phyloP scores from a whole-genome alignment of 2,113 vertebrate genomes.

The Otis tarda region DNA sequence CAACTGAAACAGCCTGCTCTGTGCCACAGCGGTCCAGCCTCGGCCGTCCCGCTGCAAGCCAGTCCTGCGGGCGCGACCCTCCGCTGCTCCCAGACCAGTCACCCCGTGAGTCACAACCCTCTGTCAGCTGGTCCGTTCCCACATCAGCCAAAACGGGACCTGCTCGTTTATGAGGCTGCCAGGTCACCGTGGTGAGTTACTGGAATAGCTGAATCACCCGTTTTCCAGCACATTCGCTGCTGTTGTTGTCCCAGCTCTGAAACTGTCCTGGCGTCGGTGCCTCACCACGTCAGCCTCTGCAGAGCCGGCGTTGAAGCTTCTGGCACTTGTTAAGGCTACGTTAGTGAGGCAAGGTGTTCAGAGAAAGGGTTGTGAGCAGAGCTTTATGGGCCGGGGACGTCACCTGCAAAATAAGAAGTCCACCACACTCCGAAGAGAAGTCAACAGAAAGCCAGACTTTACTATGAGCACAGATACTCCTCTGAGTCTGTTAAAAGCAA shows the following conservation, averaged over 20 bases:
- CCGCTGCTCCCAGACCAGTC: background rate
- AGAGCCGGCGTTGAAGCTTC: background rate
- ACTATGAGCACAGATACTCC: background rate
- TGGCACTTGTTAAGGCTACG: background rate
- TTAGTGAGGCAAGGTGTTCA: background rate
- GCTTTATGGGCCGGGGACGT: background rate
- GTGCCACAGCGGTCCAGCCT: background rate
- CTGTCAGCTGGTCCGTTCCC: background rate
- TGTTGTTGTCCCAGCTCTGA: background rate
- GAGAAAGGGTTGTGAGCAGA: background rate
- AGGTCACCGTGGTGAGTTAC: background rate
- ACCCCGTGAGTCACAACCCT: background rate
- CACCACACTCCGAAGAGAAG: background rate
- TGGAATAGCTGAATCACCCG: background rate
- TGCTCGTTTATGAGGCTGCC: background rate
- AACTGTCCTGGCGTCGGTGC: background rate
- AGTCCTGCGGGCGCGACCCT: rapidly evolving
- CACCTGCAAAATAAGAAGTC: background rate
- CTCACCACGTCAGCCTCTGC: background rate
- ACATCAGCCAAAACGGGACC: background rate
- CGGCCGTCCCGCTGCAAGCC: background rate
- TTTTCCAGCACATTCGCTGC: background rate
- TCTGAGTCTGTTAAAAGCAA: background rate
- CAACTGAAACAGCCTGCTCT: background rate
- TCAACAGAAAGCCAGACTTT: background rate